phyloP scores from a whole-genome alignment of 2,888 invertebrate species.

The Cacoxenus indagator region DNA sequence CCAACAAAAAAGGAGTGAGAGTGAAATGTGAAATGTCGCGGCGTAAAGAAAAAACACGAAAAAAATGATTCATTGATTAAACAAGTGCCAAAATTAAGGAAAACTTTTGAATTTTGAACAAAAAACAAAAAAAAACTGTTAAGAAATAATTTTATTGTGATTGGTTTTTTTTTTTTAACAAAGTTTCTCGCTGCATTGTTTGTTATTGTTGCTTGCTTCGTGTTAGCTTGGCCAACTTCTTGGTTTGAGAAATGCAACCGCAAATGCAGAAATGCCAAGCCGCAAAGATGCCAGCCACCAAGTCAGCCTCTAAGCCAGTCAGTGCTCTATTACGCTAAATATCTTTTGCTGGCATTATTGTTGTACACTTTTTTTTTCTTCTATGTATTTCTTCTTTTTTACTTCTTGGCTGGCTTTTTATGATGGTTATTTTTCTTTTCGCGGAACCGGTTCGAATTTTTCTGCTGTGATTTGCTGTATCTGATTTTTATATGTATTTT shows the following conservation, averaged over 20 bases:
- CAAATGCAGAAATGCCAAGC: constrained; percentile 2
- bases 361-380: constrained; percentile 1
- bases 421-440: constrained; percentile 28
- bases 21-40: constrained; percentile 60
- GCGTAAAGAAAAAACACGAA: constrained; percentile 10
- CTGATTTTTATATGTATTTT: constrained; percentile 13
- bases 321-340: constrained; percentile 20
- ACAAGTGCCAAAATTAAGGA: constrained; percentile 12
- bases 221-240: constrained; percentile 16
- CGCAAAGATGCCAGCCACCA: constrained; percentile 40
- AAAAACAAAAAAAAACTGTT: constrained; percentile 18
- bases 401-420: constrained; percentile 41
- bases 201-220: constrained; percentile 28
- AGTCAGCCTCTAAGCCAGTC: not conserved
- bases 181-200: constrained; percentile 30
- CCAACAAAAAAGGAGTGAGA: constrained; percentile 59
- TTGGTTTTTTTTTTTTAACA: not conserved
- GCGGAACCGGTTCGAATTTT: constrained; percentile 56
- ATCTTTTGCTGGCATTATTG: constrained; percentile 22
- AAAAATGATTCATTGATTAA: constrained; percentile 39
- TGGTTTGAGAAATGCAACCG: not conserved
- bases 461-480: constrained; percentile 46
- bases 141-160: constrained; percentile 22
- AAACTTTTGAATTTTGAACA: not conserved
- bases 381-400: constrained; percentile 39